phyloP scores from a whole-genome alignment of 37 sponge, comb jelly and placozoan species.

The Aphrocallistes beatrix region DNA sequence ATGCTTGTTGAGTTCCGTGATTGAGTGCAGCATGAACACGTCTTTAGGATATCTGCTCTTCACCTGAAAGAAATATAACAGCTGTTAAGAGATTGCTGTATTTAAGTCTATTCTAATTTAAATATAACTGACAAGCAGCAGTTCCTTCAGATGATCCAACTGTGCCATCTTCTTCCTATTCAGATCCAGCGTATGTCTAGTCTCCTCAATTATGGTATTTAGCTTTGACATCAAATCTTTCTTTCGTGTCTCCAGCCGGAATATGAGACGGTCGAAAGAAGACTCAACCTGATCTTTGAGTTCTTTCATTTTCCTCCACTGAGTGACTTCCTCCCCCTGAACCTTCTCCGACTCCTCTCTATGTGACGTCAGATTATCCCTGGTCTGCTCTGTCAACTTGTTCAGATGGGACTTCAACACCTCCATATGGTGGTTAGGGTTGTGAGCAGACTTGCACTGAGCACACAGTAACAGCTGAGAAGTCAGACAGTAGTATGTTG shows the following conservation, averaged over 20 bases:
- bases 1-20: background rate
- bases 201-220: background rate
- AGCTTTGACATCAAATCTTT: background rate
- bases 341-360: conserved; percentile 4
- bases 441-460: background rate
- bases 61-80: background rate
- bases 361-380: background rate
- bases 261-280: background rate
- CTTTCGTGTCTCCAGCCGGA: background rate
- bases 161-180: conserved; percentile 5
- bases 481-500: background rate
- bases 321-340: background rate
- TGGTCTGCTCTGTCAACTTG: background rate
- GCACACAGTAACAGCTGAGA: background rate
- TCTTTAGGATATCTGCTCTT: background rate
- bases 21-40: background rate
- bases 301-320: conserved; percentile 5
- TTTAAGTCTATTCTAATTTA: background rate
- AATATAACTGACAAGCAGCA: background rate
- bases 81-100: too few species aligned
- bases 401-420: background rate
- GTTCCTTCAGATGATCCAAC: background rate
- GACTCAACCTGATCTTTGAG: background rate
- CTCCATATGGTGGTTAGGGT: conserved; percentile 7
- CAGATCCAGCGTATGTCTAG: background rate